Base-by-base conservation (phyloP, 2,888 invertebrate species). In the Chironomus riparius region DNA sequence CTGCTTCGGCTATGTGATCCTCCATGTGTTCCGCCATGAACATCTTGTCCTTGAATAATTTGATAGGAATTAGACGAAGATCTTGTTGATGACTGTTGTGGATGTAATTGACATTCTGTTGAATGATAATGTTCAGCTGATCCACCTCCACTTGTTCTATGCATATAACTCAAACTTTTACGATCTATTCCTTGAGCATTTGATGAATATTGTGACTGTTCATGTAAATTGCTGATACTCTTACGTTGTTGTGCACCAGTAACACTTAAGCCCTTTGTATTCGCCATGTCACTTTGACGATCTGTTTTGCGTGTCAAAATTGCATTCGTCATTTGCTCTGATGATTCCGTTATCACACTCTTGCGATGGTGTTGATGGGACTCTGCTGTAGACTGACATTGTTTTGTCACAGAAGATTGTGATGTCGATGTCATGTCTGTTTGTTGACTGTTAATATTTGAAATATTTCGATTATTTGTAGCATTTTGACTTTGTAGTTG, bases 201-300 rank as follows among this genome's bases (percentile, higher is more conserved):
- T 1, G 89, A 87, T 78, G 88, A 90, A 79, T 88, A 90, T 79
- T 90, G 88, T 10, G 90, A 90, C 79, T 89, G 90, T 78, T 92
- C 92, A 76, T 91, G 90, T 1, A 94, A 85, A 81, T 93, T 93
- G 24, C 89, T 89, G 77, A 93, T 91, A 77, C 93, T 93, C 82
- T 92, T 92, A 72, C 92, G 87, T 83, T 92, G 92, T 78, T 92
- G 91, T 24, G 92, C 90, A 18, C 92, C 93, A 0, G 91, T 88
- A 0, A 91, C 88, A 79, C 89, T 89, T n/a, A 79, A 24, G 76
- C 78, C 78, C 24, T 0, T 85, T 85, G 0, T 88, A 80, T 92
- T 92, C 4, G 90, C 85, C 2, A 91, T 90, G 83, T 92, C 92
- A n/a, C 88, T 89, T 0, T 89, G 88, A 22, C 38, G 56, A 10